A percentile compares a stretch with the other conserved stretches of the same genome.
Conservation (phyloP, 92 coral and sea anemone genomes). For the Palythoa caribaeorum region DNA sequence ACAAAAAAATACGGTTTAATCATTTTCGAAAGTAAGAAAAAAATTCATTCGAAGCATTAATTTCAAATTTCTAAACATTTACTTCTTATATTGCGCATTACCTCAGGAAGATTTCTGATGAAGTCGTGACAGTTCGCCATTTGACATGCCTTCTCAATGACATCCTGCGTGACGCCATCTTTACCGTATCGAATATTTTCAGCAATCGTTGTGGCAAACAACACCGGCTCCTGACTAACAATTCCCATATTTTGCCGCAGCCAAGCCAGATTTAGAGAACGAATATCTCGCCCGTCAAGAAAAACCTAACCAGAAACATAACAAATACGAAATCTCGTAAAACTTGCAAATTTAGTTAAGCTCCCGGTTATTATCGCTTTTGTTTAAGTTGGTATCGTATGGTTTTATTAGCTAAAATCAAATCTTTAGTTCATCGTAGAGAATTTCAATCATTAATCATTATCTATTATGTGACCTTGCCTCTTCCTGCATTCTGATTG, state of each 20-base stretch:
- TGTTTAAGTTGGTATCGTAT: too few species aligned
- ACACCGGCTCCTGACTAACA: slow-evolving; percentile 66
- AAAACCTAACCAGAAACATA: slow-evolving; percentile 29
- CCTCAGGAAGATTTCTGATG: slow-evolving; percentile 64
- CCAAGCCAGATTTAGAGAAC: slow-evolving; percentile 59
- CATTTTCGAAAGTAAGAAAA: too few species aligned
- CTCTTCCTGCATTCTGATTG: too few species aligned
- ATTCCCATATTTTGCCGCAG: slow-evolving; percentile 63
- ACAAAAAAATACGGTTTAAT: too few species aligned
- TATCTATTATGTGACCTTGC: too few species aligned
- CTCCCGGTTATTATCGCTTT: too few species aligned
- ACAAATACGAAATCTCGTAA: background rate
- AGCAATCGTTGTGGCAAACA: slow-evolving; percentile 71
- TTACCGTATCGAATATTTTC: slow-evolving; percentile 67
- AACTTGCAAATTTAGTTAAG: too few species aligned
- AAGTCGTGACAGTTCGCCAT: slow-evolving; percentile 69
- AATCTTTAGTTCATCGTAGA: too few species aligned
- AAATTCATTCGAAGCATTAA: too few species aligned
- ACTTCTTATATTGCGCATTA: background rate
- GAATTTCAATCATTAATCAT: too few species aligned
- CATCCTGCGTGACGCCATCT: slow-evolving; percentile 60
- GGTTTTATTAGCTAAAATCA: too few species aligned
- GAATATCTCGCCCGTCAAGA: slow-evolving; percentile 56
- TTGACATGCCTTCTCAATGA: slow-evolving; percentile 55
- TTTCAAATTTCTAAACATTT: too few species aligned